Evolutionary conservation across 2,113 vertebrate genomes (phyloP).

Genomic region (Corydoras sp.): DNA sequence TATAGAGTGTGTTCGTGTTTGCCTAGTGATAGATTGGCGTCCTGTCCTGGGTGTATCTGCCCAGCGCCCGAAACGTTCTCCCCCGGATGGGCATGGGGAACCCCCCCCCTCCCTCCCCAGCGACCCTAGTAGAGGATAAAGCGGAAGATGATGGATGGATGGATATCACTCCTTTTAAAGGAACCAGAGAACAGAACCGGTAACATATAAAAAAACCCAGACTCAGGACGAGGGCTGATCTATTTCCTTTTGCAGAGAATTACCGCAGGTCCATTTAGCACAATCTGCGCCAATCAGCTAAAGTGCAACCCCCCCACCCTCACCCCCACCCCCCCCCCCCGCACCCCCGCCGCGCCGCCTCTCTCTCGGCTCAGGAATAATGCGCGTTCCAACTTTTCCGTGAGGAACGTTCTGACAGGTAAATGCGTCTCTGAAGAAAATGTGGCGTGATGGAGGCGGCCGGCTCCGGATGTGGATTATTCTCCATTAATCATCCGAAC

Average conservation of each 20-base stretch:
- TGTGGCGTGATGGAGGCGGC: conserved; percentile 61
- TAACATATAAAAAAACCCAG: conserved; percentile 53
- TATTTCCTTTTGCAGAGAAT: conserved; percentile 70
- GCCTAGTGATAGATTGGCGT: no score
- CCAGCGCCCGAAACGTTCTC: no score
- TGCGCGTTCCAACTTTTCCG: conserved; percentile 51
- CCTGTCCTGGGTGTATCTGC: no score
- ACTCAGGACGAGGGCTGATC: conserved; percentile 61
- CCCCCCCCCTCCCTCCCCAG: no score
- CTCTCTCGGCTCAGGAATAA: conserved; percentile 48
- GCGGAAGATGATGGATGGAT: no score
- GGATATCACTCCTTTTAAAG: conserved; percentile 58
- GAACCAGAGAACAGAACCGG: conserved; percentile 40
- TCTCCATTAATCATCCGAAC: conserved; percentile 68
- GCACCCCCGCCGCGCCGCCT: conserved; percentile 35
- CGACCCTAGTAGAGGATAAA: no score
- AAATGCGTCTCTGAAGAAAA: conserved; percentile 67
- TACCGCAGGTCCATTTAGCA: conserved; percentile 87
- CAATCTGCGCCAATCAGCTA: conserved; percentile 77
- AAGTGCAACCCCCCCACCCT: conserved; percentile 55
- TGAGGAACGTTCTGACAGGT: conserved; percentile 62
- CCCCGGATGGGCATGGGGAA: no score
- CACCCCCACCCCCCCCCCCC: no score
- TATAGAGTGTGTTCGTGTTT: no score
- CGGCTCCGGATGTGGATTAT: conserved; percentile 60